Percentiles rank a stretch among this genome's conserved stretches.
These are phyloP conservation scores for Cliona cf. orientalis DNA, from an alignment of 37 sponge, comb jelly and placozoan species.

Conservation along the genomic window DNA sequence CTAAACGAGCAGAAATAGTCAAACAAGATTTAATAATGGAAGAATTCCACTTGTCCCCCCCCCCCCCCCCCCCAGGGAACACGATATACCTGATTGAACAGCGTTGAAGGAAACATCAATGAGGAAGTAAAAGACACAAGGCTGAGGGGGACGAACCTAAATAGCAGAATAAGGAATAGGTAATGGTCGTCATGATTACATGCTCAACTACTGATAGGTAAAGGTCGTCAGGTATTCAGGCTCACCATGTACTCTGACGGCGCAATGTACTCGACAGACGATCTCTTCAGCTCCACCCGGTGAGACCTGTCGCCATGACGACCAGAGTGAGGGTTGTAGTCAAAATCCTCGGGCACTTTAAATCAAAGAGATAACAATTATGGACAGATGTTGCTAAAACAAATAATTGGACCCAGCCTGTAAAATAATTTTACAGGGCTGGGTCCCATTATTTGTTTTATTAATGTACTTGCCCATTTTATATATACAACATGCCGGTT, in stretches of 20 bases:
- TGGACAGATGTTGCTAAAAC: background rate
- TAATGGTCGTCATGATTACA: background rate
- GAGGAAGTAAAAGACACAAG: constrained; percentile 87
- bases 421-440: no score
- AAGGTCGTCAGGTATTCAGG: background rate
- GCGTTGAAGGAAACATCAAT: constrained; percentile 89
- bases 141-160: constrained; percentile 93
- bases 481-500: background rate
- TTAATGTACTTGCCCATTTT: background rate
- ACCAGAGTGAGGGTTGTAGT: constrained; percentile 61
- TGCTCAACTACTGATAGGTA: background rate
- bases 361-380: background rate
- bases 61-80: background rate
- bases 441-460: no score
- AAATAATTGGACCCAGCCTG: background rate
- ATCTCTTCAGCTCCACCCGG: constrained; percentile 65
- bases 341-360: constrained; percentile 79
- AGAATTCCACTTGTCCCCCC: no score
- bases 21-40: background rate
- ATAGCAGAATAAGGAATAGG: constrained; percentile 5
- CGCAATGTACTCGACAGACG: constrained; percentile 93
- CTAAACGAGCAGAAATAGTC: constrained; percentile 43
- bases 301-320: constrained; percentile 48
- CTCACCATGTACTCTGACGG: constrained; percentile 94
- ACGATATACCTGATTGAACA: constrained; percentile 66